Conservation (phyloP, 1,140 invertebrate species). For the Pseudachorutes palmiensis region DNA sequence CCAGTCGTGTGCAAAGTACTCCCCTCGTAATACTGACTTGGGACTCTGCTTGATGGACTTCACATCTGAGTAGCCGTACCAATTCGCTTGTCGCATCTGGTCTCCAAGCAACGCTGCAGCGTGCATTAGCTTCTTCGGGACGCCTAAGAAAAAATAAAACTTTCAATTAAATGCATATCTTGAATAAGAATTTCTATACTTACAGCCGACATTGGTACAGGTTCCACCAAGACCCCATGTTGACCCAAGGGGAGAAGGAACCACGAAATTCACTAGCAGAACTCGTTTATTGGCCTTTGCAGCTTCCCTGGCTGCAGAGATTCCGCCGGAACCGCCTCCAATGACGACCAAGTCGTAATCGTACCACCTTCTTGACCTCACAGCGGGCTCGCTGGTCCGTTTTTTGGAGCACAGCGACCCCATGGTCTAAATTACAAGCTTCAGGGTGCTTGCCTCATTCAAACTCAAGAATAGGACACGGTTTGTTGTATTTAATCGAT, state of each 20-base stretch:
- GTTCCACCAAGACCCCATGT: slow-evolving; percentile 51
- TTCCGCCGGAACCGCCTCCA: slow-evolving; percentile 57
- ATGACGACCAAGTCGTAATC: slow-evolving; percentile 56
- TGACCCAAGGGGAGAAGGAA: slow-evolving; percentile 46
- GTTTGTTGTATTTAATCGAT: no score
- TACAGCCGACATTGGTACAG: slow-evolving; percentile 60
- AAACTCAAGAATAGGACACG: no score
- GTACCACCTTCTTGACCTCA: background rate
- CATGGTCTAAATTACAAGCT: no score
- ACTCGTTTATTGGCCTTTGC: slow-evolving; percentile 48
- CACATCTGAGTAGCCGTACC: slow-evolving; percentile 47
- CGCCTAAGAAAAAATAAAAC: no score
- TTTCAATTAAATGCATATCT: no score
- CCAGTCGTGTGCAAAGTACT: slow-evolving; percentile 3
- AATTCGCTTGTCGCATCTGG: slow-evolving; percentile 43
- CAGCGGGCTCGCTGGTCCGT: background rate
- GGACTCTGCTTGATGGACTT: background rate
- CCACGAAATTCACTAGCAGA: slow-evolving; percentile 52
- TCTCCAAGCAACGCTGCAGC: slow-evolving; percentile 45
- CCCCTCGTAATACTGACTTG: background rate
- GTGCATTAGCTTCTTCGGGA: slow-evolving; percentile 60
- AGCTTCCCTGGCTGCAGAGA: slow-evolving; percentile 53
- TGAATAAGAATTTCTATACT: no score
- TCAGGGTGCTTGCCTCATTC: no score
- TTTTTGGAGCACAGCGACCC: background rate